Conservation (phyloP, 2,113 vertebrate genomes). For the Odobenus rosmarus region DNA sequence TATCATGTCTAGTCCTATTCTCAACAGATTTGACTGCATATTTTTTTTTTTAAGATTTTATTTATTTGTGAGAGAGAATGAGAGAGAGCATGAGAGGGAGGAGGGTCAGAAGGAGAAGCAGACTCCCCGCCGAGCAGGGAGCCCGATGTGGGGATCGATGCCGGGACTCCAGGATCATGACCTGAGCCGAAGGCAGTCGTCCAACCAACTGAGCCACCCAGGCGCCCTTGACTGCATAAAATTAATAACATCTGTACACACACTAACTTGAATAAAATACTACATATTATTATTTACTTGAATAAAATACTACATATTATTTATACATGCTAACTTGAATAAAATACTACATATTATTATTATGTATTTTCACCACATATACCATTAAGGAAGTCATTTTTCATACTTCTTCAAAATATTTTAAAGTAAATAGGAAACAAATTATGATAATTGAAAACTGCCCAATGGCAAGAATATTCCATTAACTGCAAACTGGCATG, state of each 20-base stretch:
- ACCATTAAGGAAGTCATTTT: background rate
- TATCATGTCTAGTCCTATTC: background rate
- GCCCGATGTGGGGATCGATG: no score
- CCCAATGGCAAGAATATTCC: background rate
- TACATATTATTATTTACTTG: background rate
- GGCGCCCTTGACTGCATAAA: background rate
- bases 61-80: no score
- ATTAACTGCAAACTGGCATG: background rate
- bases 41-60: no score
- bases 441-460: background rate
- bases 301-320: background rate
- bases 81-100: no score
- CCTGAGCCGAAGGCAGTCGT: no score
- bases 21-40: background rate
- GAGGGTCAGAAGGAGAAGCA: no score
- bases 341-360: background rate
- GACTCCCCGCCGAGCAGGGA: no score
- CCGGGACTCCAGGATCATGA: no score
- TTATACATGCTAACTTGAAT: background rate
- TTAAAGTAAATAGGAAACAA: background rate
- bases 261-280: background rate
- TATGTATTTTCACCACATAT: background rate
- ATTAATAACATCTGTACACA: background rate
- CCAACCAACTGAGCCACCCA: no score
- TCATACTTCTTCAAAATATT: background rate